These are phyloP conservation scores for human (Homo sapiens) DNA, from an alignment of 2,113 vertebrate species.

Conservation along the genomic window DNA sequence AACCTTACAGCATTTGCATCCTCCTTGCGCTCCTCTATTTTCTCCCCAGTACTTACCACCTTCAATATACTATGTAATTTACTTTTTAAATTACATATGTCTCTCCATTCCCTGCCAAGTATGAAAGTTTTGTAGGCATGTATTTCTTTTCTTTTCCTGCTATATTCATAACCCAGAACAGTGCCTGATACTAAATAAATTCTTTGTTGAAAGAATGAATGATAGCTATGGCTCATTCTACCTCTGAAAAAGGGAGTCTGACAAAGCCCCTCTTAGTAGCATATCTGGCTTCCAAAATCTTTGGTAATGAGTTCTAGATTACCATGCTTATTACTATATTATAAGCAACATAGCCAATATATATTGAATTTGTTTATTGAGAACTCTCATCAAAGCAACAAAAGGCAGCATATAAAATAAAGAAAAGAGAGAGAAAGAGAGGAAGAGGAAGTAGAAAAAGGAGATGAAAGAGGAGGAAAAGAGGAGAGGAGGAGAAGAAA, in stretches of 20 bases:
- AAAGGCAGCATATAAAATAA: not conserved
- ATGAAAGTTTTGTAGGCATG: not conserved
- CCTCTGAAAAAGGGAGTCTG: not conserved
- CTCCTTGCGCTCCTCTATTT: not conserved
- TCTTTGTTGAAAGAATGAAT: conserved; percentile 3
- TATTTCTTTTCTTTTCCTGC: not conserved
- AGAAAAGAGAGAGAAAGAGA: not conserved
- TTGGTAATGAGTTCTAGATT: not conserved
- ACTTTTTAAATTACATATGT: conserved; percentile 26
- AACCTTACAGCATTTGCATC: not conserved
- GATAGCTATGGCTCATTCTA: not conserved
- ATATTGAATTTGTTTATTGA: not conserved
- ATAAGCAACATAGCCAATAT: not conserved
- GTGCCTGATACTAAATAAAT: not conserved
- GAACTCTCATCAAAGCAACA: not conserved
- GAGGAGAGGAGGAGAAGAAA: not conserved
- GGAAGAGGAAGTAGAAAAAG: too few species aligned
- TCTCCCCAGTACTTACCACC: not conserved
- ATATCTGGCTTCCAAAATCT: not conserved
- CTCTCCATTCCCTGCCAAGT: not conserved
- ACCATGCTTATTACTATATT: not conserved
- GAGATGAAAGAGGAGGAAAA: not conserved
- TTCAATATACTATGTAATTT: conserved; percentile 6
- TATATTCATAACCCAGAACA: not conserved
- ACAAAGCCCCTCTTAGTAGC: not conserved